A percentile compares a stretch with the other conserved stretches of the same genome.
These are phyloP conservation scores for Chalcosyrphus nemorum DNA, from an alignment of 2,888 invertebrate genomes.

Conservation along the genomic window DNA sequence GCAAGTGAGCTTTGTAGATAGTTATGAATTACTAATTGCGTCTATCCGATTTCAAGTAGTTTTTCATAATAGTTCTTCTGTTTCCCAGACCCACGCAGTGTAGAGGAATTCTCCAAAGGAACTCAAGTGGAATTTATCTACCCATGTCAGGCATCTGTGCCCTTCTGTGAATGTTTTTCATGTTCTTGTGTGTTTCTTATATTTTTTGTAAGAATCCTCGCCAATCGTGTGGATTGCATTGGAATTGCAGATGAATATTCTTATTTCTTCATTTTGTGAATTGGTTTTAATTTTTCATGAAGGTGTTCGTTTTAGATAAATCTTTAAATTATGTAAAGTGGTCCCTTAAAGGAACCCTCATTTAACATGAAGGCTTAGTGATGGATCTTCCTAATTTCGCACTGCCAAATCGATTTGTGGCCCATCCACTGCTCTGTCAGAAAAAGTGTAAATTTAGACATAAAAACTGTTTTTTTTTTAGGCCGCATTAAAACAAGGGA, in stretches of 20 bases:
- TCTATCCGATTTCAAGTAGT: conserved; percentile 42
- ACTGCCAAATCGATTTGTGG: neutral
- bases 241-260: neutral
- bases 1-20: neutral
- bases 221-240: neutral
- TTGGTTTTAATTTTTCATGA: conserved; percentile 23
- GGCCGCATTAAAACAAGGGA: neutral
- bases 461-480: neutral
- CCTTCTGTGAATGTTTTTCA: conserved; percentile 13
- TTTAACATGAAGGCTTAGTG: neutral
- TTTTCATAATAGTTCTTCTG: conserved; percentile 20
- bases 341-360: neutral
- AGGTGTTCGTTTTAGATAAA: neutral
- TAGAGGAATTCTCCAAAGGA: neutral
- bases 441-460: neutral
- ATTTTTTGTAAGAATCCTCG: neutral
- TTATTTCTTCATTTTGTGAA: conserved; percentile 6
- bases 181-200: neutral
- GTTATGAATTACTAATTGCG: conserved; percentile 36
- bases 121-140: conserved; percentile 23
- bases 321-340: neutral
- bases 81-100: neutral
- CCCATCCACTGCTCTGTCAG: neutral
- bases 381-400: neutral
- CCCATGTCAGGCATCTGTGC: conserved; percentile 13